Conservation (phyloP, 2,888 invertebrate genomes). For the Callosobruchus maculatus region DNA sequence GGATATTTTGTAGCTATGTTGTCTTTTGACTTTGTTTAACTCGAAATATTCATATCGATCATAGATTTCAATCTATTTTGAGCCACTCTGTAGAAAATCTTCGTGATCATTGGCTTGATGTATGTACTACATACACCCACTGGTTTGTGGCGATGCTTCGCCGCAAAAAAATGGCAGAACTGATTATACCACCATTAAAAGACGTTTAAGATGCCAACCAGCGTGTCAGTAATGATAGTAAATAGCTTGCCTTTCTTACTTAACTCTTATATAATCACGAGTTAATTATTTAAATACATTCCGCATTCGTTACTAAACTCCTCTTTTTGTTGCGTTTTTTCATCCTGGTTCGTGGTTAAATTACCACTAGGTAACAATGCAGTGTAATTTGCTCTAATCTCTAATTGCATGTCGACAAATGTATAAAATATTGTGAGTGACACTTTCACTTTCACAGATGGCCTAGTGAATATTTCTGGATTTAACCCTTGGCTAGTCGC, state of each 20-base stretch:
- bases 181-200: neutral
- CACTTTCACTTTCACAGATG: neutral
- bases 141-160: neutral
- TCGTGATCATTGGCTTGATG: neutral
- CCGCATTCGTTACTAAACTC: neutral
- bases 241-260: neutral
- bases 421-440: neutral
- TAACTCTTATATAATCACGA: neutral
- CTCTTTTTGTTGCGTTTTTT: neutral
- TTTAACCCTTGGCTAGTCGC: no score
- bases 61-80: no score
- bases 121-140: neutral
- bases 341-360: neutral
- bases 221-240: neutral
- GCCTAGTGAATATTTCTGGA: no score
- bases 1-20: no score
- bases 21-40: no score
- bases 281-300: neutral
- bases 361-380: neutral
- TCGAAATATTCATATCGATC: no score
- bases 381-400: no score
- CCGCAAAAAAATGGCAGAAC: neutral
- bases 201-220: neutral
- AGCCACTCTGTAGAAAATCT: neutral
- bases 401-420: neutral